Evolutionary conservation across 2,113 vertebrate genomes (phyloP).

Genomic region (Numenius arquata): DNA sequence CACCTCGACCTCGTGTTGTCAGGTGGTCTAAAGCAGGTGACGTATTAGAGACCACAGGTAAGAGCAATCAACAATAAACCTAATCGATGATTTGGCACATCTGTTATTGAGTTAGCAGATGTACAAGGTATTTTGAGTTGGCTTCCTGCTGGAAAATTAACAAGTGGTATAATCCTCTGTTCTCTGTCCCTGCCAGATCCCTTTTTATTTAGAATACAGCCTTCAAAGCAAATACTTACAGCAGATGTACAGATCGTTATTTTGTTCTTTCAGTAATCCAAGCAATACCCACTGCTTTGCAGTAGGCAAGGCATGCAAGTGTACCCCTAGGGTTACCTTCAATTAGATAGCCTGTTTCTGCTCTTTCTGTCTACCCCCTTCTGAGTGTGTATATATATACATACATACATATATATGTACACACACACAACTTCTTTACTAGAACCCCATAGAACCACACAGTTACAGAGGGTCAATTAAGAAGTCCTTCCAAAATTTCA

Average conservation of each 20-base stretch:
- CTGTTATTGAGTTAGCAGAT: background rate
- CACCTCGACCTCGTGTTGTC: background rate
- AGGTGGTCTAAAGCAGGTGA: background rate
- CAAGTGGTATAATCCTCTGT: background rate
- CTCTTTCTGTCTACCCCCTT: background rate
- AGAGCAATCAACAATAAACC: background rate
- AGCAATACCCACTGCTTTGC: background rate
- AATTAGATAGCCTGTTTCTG: background rate
- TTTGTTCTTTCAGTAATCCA: background rate
- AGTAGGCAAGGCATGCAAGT: background rate
- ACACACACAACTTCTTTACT: background rate
- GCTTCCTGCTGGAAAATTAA: background rate
- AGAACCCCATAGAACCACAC: background rate
- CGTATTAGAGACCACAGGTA: background rate
- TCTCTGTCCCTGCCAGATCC: background rate
- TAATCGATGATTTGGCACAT: background rate
- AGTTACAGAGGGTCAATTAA: background rate
- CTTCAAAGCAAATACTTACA: background rate
- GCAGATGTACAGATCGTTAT: background rate
- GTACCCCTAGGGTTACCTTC: background rate
- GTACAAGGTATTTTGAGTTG: background rate
- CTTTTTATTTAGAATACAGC: background rate
- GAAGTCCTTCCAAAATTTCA: background rate
- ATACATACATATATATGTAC: fast-evolving
- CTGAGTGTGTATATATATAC: background rate